Base-by-base conservation (phyloP, 2,888 invertebrate genomes). In the Diaprepes abbreviatus region DNA sequence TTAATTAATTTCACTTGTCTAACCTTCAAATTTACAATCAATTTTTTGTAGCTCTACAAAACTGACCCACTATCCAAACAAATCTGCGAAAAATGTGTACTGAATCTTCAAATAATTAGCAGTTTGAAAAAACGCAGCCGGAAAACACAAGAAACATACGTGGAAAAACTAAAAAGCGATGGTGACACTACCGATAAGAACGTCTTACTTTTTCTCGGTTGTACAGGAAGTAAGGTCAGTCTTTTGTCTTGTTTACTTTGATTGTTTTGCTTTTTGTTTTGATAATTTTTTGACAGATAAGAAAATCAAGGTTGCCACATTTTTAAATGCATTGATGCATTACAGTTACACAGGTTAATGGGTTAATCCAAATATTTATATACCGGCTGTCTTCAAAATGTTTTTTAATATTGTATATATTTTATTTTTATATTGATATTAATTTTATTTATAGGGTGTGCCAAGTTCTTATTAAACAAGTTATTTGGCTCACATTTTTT, bases 11-110 rank as follows among this genome's bases (percentile, higher is more conserved):
- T 33, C 16, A 19, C 33, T 31, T 19, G 28, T 28, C 50, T 63
- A 55, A 66, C 66, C 50, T 36, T 21, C 3, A 50, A 64, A 59
- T 31, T 28, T 5, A 31, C 50, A 1, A 24, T 14, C 12, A 1
- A 33, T 7, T 43, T 40, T 52, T 79, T 83, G 38, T 74, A 85
- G 84, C 81, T 85, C 65, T 84, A 83, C 74, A 80, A 83, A 72
- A 81, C 80, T 48, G 85, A 85, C 76, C 84, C 84, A 38, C 73
- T 84, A 67, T 81, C 84, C 35, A 85, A 85, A 76, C 78, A 77
- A 66, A 78, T 85, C 54, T 85, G 84, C 74, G 80, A 81, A 71
- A 77, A 76, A 45, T 84, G 84, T 72, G 79, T 79, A 31, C 76
- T 77, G 9, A 82, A 78, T 59, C 72, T 84, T 16, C 76, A 79